Evolutionary conservation across 2,888 invertebrate genomes (phyloP).

Genomic region (Polylopha cassiicola): DNA sequence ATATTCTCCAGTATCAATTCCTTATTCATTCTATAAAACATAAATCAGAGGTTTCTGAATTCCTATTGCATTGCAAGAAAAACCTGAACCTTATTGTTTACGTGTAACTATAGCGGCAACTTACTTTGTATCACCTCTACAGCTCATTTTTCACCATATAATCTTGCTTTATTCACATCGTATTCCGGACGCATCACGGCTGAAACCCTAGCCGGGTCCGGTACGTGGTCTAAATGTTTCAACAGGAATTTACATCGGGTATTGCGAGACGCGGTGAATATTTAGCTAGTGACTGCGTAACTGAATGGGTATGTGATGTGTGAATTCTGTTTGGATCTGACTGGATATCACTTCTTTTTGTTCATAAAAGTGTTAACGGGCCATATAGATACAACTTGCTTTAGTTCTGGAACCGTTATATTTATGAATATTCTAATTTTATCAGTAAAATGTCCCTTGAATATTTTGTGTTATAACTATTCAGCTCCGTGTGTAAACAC

Average conservation of each 20-base stretch:
- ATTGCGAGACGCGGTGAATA: slow-evolving; percentile 41
- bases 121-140: no score
- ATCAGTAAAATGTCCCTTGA: slow-evolving; percentile 24
- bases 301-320: slow-evolving; percentile 5
- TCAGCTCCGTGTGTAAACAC: slow-evolving; percentile 13
- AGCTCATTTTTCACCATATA: no score
- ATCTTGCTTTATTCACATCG: slow-evolving; percentile 22
- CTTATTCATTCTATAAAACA: no score
- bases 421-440: no score
- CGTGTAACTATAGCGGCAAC: not conserved
- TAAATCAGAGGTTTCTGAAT: no score
- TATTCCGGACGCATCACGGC: slow-evolving; percentile 32
- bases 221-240: slow-evolving; percentile 70
- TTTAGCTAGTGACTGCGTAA: slow-evolving; percentile 30
- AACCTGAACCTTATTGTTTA: no score
- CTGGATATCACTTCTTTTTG: not conserved
- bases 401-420: no score
- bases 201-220: slow-evolving; percentile 37
- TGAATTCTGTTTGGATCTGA: slow-evolving; percentile 4
- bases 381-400: no score
- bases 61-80: no score
- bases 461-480: slow-evolving; percentile 23
- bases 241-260: slow-evolving; percentile 54
- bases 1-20: no score
- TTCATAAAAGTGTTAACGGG: no score